Evolutionary conservation across 1,140 invertebrate genomes (phyloP).

Genomic region (Pseudoatta argentina): DNA sequence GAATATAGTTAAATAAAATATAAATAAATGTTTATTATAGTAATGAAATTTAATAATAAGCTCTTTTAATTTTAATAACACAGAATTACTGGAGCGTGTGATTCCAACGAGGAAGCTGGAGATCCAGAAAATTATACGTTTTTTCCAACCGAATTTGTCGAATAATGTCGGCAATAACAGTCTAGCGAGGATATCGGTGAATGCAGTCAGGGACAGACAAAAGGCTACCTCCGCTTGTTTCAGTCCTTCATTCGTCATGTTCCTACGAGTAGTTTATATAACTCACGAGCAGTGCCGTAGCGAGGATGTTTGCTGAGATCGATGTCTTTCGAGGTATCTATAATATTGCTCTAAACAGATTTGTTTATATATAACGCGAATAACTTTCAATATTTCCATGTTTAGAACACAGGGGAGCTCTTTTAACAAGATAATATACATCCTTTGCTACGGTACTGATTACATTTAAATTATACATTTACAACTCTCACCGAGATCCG

Average conservation of each 20-base stretch:
- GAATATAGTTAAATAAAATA: conserved; percentile 2
- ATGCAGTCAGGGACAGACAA: conserved; percentile 90
- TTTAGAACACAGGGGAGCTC: conserved; percentile 73
- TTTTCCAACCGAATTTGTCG: conserved; percentile 89
- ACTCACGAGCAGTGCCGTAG: conserved; percentile 62
- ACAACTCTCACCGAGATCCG: conserved; percentile 87
- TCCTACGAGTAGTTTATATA: conserved; percentile 69
- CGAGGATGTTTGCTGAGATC: conserved; percentile 52
- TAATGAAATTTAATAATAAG: not conserved
- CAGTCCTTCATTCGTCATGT: conserved; percentile 77
- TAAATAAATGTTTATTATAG: not conserved
- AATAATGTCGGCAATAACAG: conserved; percentile 91
- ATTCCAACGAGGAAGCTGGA: conserved; percentile 90
- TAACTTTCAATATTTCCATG: not conserved
- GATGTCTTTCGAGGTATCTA: conserved; percentile 24
- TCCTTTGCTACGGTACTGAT: conserved; percentile 73
- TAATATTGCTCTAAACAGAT: conserved; percentile 28
- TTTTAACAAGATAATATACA: conserved; percentile 22
- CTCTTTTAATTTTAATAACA: conserved; percentile 29
- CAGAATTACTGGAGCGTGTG: conserved; percentile 90
- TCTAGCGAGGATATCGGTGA: conserved; percentile 90
- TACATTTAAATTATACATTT: not conserved
- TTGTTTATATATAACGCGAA: conserved; percentile 1
- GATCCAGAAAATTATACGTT: conserved; percentile 90
- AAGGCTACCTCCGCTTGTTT: conserved; percentile 89